Evolutionary conservation across 92 coral and sea anemone genomes (phyloP).

Genomic region (Phenganax subtilis): DNA sequence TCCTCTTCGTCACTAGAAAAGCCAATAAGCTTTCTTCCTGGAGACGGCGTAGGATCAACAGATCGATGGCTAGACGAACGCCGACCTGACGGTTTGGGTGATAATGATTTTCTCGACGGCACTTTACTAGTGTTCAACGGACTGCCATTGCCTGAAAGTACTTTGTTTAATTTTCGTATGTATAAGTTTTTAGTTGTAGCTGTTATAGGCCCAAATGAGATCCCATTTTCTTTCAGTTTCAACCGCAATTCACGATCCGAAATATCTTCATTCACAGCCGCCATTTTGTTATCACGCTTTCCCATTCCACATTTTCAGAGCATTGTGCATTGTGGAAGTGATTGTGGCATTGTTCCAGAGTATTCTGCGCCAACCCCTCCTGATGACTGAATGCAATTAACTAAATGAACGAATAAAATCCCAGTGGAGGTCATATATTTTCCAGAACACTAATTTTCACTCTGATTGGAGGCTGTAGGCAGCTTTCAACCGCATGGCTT

Average conservation of each 20-base stretch:
- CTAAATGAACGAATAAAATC: too few species aligned
- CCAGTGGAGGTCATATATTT: too few species aligned
- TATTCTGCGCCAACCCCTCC: neutral
- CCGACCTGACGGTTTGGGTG: constrained; percentile 47
- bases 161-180: constrained; percentile 63
- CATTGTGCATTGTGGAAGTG: neutral
- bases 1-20: constrained; percentile 98
- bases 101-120: constrained; percentile 50
- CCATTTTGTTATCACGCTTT: constrained; percentile 64
- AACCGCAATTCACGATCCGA: constrained; percentile 82
- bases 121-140: constrained; percentile 22
- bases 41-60: constrained; percentile 45
- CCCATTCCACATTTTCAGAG: neutral
- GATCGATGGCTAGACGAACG: constrained; percentile 51
- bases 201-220: constrained; percentile 83
- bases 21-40: constrained; percentile 78
- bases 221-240: constrained; percentile 69
- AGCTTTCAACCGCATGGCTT: too few species aligned
- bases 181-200: constrained; percentile 63
- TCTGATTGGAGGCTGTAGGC: too few species aligned
- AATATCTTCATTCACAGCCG: constrained; percentile 69
- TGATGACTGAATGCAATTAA: too few species aligned
- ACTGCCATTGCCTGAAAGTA: constrained; percentile 47
- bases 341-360: neutral
- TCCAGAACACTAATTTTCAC: too few species aligned